A percentile compares a stretch with the other conserved stretches of the same genome.
Conservation (phyloP, 2,888 invertebrate species). For the Protodeltote pygarga region DNA sequence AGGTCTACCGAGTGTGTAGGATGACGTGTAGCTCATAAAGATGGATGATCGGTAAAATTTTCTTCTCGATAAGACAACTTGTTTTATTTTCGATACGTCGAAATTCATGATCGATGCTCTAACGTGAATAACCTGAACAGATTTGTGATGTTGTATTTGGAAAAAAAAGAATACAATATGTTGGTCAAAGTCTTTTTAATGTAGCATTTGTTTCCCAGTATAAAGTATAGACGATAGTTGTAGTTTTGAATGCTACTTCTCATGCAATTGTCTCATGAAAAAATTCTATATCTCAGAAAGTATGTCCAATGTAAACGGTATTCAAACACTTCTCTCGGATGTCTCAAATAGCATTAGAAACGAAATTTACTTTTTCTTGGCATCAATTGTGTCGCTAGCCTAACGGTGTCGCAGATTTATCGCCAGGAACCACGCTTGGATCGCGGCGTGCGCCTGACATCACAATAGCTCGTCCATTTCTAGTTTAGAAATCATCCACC, state of each 20-base stretch:
- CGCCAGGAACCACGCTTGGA: slow-evolving; percentile 55
- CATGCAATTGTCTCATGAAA: neutral
- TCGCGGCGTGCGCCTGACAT: slow-evolving; percentile 63
- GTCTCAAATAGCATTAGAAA: slow-evolving; percentile 19
- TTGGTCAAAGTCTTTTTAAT: no score
- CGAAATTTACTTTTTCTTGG: slow-evolving; percentile 31
- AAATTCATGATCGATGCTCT: slow-evolving; percentile 19
- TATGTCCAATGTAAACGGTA: neutral
- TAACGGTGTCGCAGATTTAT: slow-evolving; percentile 61
- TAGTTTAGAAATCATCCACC: slow-evolving; percentile 60
- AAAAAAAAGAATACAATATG: slow-evolving; percentile 1
- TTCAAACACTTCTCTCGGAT: neutral
- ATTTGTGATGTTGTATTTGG: no score
- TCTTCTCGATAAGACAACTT: slow-evolving; percentile 19
- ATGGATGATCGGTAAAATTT: slow-evolving; percentile 39
- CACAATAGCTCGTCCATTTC: slow-evolving; percentile 75
- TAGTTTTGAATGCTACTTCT: no score
- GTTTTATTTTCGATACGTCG: slow-evolving; percentile 25
- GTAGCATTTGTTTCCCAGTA: no score
- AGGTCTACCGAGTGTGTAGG: slow-evolving; percentile 55
- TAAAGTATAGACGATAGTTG: no score
- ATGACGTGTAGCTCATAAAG: slow-evolving; percentile 41
- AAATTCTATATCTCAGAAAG: neutral
- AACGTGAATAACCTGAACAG: no score
- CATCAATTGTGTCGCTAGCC: slow-evolving; percentile 48